Evolutionary conservation across 2,797 vertebrate genomes (phyloP), one percentile per base, ranked within the genome.

Genomic region (Mormyrops boulengeri): DNA sequence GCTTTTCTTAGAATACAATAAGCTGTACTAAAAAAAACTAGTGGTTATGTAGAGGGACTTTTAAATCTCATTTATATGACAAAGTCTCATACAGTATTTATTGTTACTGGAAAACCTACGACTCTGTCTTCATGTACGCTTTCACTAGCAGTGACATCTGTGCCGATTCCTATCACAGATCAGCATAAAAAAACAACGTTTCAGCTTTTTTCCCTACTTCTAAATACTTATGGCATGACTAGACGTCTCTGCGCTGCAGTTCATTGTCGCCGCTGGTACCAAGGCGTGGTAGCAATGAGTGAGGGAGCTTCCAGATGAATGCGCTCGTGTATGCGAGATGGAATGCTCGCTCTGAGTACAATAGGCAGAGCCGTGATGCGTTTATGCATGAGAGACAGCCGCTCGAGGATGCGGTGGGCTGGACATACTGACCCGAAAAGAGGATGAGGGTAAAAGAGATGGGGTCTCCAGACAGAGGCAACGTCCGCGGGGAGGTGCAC

Each of bases 151-250:
- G 60, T 9, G 22, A 60, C 12, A 11, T 19, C 38, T 88, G 50
- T 85, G 26, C 14, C 34, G 80, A 90, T 26, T 85, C 73, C 41
- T 14, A 86, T 80, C 38, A 47, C 41, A 47, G 38, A 17, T 19
- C 38, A 6, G 34, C 26, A 7, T 22, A 86, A 41, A 30, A 49
- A 52, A 86, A 41, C 22, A 66, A 85, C 30, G 8, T 6, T 44
- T 17, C 60, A 86, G 57, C 50, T 44, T 53, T 53, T 60, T 55
- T 34, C 41, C 84, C 34, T 44, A 12, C 85, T 44, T 38, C 62
- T 55, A 73, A 89, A 87, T 52, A 77, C 85, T n/a, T n/a, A 55
- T 11, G 62, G 41, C 73, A 62, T 87, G 53, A 52, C 77, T 34
- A 52, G 84, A 87, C n/a, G 85, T 41, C 66, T 26, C 26, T n/a